These are phyloP conservation scores for Orthonyx spaldingii DNA, from an alignment of 2,113 vertebrate genomes.

Conservation along the genomic window DNA sequence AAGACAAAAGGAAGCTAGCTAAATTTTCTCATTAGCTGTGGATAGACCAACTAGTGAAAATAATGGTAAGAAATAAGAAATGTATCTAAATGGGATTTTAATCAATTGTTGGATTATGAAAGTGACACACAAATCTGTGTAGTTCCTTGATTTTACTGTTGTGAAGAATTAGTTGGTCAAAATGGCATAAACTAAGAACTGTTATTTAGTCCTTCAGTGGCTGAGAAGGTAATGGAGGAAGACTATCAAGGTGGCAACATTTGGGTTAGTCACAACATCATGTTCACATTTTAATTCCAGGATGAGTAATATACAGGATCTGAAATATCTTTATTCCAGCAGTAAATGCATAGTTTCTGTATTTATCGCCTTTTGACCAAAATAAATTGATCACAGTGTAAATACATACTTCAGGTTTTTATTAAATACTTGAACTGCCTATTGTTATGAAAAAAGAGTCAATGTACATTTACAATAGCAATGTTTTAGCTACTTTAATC, in stretches of 20 bases:
- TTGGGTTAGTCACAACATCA: neutral
- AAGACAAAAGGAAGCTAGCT: neutral
- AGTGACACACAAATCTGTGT: neutral
- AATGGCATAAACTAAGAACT: neutral
- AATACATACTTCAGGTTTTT: constrained; percentile 37
- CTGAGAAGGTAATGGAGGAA: neutral
- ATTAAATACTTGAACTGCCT: constrained; percentile 49
- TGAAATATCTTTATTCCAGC: neutral
- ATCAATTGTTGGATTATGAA: neutral
- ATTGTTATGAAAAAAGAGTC: neutral
- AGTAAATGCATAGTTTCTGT: neutral
- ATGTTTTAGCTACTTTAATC: constrained; percentile 1
- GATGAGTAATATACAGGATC: neutral
- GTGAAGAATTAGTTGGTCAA: neutral
- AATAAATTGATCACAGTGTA: neutral
- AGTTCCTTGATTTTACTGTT: neutral
- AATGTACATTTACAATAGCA: neutral
- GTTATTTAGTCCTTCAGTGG: neutral
- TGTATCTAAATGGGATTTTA: neutral
- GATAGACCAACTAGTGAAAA: neutral
- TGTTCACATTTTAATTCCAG: neutral
- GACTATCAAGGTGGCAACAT: neutral
- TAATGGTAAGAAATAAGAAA: neutral
- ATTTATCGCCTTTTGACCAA: constrained; percentile 1
- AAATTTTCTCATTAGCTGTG: neutral